These are phyloP conservation scores for Frankliniella fusca DNA, from an alignment of 2,888 invertebrate species.

Conservation along the genomic window DNA sequence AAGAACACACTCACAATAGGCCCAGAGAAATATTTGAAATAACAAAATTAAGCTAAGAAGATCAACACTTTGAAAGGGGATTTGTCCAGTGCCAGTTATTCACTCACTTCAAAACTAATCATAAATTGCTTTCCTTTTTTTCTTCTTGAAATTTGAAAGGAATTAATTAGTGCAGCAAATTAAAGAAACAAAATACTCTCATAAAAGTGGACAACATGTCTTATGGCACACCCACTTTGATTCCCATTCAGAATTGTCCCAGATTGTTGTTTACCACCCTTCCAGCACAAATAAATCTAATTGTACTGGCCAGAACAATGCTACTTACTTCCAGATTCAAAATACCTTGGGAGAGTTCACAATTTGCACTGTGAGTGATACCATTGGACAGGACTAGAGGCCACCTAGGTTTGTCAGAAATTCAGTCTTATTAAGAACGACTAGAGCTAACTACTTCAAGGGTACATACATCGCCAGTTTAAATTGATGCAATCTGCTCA, in stretches of 20 bases:
- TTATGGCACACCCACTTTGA: conserved; percentile 22
- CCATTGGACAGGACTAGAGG: conserved; percentile 23
- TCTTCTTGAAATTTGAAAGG: no score
- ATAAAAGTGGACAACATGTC: background rate
- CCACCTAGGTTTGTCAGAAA: background rate
- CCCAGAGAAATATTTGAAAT: no score
- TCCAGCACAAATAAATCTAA: background rate
- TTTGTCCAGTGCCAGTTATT: no score
- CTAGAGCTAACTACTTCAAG: conserved; percentile 15
- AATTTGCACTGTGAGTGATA: background rate
- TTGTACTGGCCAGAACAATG: background rate
- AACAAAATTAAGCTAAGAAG: no score
- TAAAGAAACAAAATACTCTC: background rate
- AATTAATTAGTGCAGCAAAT: background rate
- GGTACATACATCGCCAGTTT: background rate
- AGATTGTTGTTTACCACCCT: background rate
- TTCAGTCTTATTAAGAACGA: conserved; percentile 14
- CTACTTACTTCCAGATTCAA: background rate
- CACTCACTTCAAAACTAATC: no score
- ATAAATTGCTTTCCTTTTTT: no score
- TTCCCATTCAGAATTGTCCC: background rate
- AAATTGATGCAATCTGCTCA: background rate
- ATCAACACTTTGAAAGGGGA: no score
- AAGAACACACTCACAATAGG: no score
- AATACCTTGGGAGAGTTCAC: background rate